A percentile compares a stretch with the other conserved stretches of the same genome.
Conservation (phyloP, 1,140 invertebrate species). For the Drosophila equinoxialis region DNA sequence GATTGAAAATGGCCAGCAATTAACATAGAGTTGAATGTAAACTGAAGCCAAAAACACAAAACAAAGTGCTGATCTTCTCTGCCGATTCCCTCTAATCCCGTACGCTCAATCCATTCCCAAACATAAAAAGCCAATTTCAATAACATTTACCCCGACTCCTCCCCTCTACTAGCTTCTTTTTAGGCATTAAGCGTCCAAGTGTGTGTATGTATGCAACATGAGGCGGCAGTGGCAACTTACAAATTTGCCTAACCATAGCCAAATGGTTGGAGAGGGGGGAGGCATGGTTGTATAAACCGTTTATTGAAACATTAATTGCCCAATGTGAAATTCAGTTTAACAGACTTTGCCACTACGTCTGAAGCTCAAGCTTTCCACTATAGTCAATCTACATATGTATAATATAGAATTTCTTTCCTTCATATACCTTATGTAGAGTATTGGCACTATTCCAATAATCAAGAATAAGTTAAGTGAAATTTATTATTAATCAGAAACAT, state of each 20-base stretch:
- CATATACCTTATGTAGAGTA: neutral
- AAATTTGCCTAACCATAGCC: slow-evolving; percentile 58
- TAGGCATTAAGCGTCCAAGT: slow-evolving; percentile 16
- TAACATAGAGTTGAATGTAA: slow-evolving; percentile 48
- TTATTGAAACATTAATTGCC: slow-evolving; percentile 81
- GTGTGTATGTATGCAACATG: slow-evolving; percentile 47
- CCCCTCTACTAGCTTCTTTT: slow-evolving; percentile 14
- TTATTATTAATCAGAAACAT: too few relatives aligned
- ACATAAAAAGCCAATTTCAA: slow-evolving; percentile 82
- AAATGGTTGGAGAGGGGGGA: neutral
- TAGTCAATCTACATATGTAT: neutral
- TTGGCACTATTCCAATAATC: neutral
- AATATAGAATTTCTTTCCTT: neutral
- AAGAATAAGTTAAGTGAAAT: too few relatives aligned
- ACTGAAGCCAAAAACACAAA: neutral
- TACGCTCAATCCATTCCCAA: slow-evolving; percentile 36
- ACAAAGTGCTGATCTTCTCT: slow-evolving; percentile 4
- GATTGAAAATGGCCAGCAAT: slow-evolving; percentile 77
- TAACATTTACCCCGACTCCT: slow-evolving; percentile 54
- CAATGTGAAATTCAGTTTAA: slow-evolving; percentile 73
- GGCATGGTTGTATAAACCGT: slow-evolving; percentile 49
- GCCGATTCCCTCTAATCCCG: neutral
- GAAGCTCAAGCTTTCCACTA: neutral
- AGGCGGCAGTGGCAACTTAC: slow-evolving; percentile 65
- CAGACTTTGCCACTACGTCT: slow-evolving; percentile 21